Conservation (phyloP, 2,113 vertebrate species). For the Lasiurus cinereus region DNA sequence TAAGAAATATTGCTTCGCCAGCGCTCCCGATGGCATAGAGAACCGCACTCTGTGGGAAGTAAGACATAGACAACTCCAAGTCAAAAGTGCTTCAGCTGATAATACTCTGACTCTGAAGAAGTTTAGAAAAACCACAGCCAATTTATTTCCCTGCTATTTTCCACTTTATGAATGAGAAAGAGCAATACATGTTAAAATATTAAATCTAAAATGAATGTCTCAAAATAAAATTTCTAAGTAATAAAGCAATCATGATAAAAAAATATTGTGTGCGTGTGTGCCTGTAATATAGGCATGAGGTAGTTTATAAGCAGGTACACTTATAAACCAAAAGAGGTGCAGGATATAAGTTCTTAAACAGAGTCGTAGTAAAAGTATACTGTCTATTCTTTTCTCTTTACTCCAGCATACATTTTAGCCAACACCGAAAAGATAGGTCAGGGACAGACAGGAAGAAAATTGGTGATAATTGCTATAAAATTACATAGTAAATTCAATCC, state of each 20-base stretch:
- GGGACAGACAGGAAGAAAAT: neutral
- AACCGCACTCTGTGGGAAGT: neutral
- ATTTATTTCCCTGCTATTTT: conserved; percentile 33
- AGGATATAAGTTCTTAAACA: neutral
- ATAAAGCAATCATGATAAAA: neutral
- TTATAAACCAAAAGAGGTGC: neutral
- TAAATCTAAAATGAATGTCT: conserved; percentile 3
- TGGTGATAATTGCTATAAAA: neutral
- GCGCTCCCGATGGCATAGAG: neutral
- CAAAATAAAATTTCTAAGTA: conserved; percentile 41
- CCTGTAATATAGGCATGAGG: neutral
- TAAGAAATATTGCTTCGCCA: neutral
- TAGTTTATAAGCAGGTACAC: neutral
- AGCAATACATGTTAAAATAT: neutral
- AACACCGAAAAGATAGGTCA: neutral
- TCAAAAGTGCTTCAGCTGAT: neutral
- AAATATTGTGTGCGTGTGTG: neutral
- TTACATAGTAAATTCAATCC: neutral
- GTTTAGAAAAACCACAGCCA: neutral
- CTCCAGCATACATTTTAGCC: neutral
- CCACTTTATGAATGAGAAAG: neutral
- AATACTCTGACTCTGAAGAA: neutral
- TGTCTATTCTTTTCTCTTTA: neutral
- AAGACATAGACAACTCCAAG: neutral
- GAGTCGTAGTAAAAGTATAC: neutral